Evolutionary conservation across 2,888 invertebrate genomes (phyloP).

Genomic region (Thymelicus lineola): DNA sequence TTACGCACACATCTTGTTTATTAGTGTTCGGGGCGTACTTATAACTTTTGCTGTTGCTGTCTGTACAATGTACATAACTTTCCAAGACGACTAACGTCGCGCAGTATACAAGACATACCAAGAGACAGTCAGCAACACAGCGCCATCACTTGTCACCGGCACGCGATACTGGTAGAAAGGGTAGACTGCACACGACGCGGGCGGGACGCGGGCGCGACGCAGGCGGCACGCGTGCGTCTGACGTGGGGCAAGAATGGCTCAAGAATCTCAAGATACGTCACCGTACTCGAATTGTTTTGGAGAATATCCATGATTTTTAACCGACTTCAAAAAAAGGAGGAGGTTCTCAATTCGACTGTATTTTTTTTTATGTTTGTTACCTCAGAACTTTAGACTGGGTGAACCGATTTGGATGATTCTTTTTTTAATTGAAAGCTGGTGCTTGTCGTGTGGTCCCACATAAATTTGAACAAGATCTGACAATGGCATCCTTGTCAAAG

Average conservation of each 20-base stretch:
- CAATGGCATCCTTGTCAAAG: no score
- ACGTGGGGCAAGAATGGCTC: slow-evolving; percentile 8
- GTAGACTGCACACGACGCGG: slow-evolving; percentile 10
- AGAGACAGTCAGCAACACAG: not conserved
- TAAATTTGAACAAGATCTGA: no score
- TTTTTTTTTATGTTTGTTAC: no score
- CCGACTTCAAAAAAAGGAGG: no score
- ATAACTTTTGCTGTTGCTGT: no score
- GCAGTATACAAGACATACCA: slow-evolving; percentile 7
- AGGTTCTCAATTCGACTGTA: no score
- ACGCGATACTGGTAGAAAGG: slow-evolving; percentile 5
- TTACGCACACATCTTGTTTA: no score
- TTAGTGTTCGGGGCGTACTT: no score
- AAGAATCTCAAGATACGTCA: not conserved
- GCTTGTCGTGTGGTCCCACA: no score
- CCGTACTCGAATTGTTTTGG: not conserved
- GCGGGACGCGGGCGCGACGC: not conserved
- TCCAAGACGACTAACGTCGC: not conserved
- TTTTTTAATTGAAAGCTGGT: no score
- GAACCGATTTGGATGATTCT: no score
- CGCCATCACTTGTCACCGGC: slow-evolving; percentile 22
- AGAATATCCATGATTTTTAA: not conserved
- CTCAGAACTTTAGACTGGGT: no score
- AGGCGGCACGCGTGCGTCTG: slow-evolving; percentile 4
- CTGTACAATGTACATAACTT: not conserved